A percentile compares a stretch with the other conserved stretches of the same genome.
Evolutionary conservation across 1,140 invertebrate genomes (phyloP).

Genomic region (Nephila pilipes): DNA sequence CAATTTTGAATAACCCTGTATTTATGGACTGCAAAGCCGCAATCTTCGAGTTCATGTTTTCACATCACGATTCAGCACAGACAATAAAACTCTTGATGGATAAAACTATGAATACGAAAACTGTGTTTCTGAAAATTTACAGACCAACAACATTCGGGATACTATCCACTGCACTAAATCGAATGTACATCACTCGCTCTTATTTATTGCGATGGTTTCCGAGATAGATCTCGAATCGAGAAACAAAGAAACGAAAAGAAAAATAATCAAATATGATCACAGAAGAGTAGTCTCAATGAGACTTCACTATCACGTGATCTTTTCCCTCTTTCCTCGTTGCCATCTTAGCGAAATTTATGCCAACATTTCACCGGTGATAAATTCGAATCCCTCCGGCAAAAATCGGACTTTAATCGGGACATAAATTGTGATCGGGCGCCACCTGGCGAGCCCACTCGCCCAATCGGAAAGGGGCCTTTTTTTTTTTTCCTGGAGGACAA

Average conservation of each 20-base stretch:
- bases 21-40: too few relatives aligned
- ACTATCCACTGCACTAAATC: too few relatives aligned
- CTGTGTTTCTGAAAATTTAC: too few relatives aligned
- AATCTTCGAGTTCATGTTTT: too few relatives aligned
- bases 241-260: neutral
- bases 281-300: slow-evolving; percentile 21
- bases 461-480: neutral
- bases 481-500: neutral
- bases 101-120: too few relatives aligned
- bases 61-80: too few relatives aligned
- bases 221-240: neutral
- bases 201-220: neutral
- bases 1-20: too few relatives aligned
- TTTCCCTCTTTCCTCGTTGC: neutral
- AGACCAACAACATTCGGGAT: too few relatives aligned
- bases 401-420: slow-evolving; percentile 19
- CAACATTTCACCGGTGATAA: slow-evolving; percentile 45
- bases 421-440: slow-evolving; percentile 39
- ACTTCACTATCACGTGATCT: neutral
- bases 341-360: slow-evolving; percentile 15
- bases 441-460: slow-evolving; percentile 13
- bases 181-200: neutral
- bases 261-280: neutral
- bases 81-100: too few relatives aligned
- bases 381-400: slow-evolving; percentile 34